Evolutionary conservation across 2,113 vertebrate genomes (phyloP), one percentile per base, ranked within the genome.

Genomic region (Limanda limanda): DNA sequence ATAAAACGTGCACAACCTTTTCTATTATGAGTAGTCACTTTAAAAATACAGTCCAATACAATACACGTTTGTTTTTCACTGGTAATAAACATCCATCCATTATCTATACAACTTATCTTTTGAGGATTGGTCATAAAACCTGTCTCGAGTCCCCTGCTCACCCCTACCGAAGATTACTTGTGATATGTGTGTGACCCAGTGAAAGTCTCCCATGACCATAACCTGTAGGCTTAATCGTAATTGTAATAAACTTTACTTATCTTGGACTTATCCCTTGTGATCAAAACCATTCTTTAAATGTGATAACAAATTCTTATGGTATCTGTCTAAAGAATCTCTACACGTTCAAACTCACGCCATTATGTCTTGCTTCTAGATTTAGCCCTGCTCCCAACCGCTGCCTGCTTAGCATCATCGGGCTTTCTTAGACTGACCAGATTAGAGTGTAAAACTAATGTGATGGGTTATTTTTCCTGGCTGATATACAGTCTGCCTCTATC

Each of bases 401-500:
- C 52, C 37, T 31, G 12, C 52, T 72, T 21, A 20, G 52, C 21
- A 55, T 72, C 62, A 75, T 12, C 65, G 13, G 35, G 31, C 55
- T 59, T 47, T 61, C 55, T 69, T 24, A 61, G 54, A 63, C 55
- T 27, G 10, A 5, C 3, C 1, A 75, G 54, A 73, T 71, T 76
- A 76, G 23, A 57, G 21, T 70, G 75, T 71, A 66, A 68, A 84
- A 76, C 15, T 69, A 62, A 72, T 68, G 56, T 51, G 47, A 65
- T 70, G 60, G 68, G 64, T 80, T 83, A 78, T 81, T 80, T 83
- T 85, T 72, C 57, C 74, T 81, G 40, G 65, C 64, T 74, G 80
- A 70, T 75, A 78, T 87, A 72, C 88, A 83, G 76, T 71, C 81
- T 83, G 56, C 17, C 27, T 71, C 60, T 84, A 78, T 87, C 73